Evolutionary conservation across 2,797 vertebrate genomes (phyloP).

Genomic region (Anas acuta): DNA sequence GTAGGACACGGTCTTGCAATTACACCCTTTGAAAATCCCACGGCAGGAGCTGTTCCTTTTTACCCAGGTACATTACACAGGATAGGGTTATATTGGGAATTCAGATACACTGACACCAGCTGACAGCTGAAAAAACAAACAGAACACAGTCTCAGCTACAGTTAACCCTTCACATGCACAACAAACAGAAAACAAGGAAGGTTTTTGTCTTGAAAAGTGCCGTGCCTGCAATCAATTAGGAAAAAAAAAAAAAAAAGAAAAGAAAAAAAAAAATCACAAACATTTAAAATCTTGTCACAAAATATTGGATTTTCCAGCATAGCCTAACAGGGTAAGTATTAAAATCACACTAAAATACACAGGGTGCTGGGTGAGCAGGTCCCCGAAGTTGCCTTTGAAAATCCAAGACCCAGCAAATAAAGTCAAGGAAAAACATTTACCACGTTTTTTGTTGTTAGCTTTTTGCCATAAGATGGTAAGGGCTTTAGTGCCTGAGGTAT

Average conservation of each 20-base stretch:
- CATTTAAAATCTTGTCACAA: constrained; percentile 58
- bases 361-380: constrained; percentile 1
- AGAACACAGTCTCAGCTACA: constrained; percentile 3
- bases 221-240: constrained; percentile 49
- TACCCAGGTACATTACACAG: background rate
- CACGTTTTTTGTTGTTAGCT: constrained; percentile 63
- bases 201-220: constrained; percentile 64
- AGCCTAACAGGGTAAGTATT: constrained; percentile 3
- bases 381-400: constrained; percentile 49
- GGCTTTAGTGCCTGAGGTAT: constrained; percentile 88
- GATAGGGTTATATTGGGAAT: constrained; percentile 35
- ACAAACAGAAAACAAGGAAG: constrained; percentile 42
- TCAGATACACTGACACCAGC: constrained; percentile 44
- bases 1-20: background rate
- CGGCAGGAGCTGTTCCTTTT: background rate
- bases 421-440: constrained; percentile 75
- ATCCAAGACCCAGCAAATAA: constrained; percentile 33
- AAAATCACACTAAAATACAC: constrained; percentile 57
- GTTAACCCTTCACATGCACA: constrained; percentile 70
- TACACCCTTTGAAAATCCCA: constrained; percentile 33
- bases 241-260: background rate
- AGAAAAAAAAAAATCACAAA: background rate
- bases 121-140: constrained; percentile 42
- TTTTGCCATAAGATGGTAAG: constrained; percentile 74
- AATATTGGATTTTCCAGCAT: constrained; percentile 45